Evolutionary conservation across 2,888 invertebrate genomes (phyloP), one percentile per base, ranked within the genome.

Genomic region (Drosophila buzzatii): DNA sequence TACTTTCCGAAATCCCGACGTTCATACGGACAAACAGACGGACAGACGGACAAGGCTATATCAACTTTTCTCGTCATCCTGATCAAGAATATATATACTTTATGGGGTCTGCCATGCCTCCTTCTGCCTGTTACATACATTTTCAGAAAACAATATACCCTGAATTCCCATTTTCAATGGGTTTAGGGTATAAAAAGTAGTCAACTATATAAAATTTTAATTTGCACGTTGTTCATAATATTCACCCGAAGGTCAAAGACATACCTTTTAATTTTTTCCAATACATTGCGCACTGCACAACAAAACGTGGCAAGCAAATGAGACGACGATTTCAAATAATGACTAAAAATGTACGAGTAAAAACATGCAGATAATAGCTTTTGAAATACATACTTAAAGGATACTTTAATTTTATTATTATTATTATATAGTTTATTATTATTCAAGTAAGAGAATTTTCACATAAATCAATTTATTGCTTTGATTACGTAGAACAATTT

Each of bases 171-270:
- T 20, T 20, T 20, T 20, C 20, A 23, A 23, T 2, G 2, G 3
- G 3, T 23, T 23, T 0, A 23, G 2, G 3, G 3, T 27, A 27
- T 27, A 5, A 12, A 35, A 10, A 35, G 2, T 23, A 27, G 33
- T 12, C 12, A 9, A 39, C 8, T 47, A 31, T 47, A 62, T 76
- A 2, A 76, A 57, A 41, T 53, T 49, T 62, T 16, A 31, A 20
- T n/a, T 23, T 31, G 23, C 53, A 62, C 44, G 33, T 70, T 31
- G 37, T 52, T 47, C 8, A 42, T 16, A 68, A 35, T 69, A 47
- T 47, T 35, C n/a, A 41, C 16, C 18, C 9, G 6, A 23, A 47
- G 7, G 41, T 45, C 3, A 53, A 10, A 14, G 7, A n/a, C 39
- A 33, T 16, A 12, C 5, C 33, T 23, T n/a, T 41, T 3, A 16